These are phyloP conservation scores for Noctua comes DNA, from an alignment of 2,888 invertebrate genomes.

Conservation along the genomic window DNA sequence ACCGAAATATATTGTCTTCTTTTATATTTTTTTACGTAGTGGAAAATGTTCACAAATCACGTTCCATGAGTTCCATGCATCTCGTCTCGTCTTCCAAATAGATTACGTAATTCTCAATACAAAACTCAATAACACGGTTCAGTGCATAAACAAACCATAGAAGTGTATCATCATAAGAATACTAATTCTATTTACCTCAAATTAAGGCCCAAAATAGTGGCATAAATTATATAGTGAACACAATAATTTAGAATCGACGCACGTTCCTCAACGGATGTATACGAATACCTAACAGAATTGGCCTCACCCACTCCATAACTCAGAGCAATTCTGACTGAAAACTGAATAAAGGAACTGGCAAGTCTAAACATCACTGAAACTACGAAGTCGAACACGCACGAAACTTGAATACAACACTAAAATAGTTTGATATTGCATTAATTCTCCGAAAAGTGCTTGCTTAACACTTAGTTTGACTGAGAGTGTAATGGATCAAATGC, in stretches of 20 bases:
- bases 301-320: constrained; percentile 80
- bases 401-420: constrained; percentile 63
- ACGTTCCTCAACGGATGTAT: constrained; percentile 86
- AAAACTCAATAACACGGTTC: constrained; percentile 15
- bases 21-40: constrained; percentile 31
- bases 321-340: constrained; percentile 81
- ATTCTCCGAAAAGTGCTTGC: constrained; percentile 48
- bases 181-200: constrained; percentile 42
- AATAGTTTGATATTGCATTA: constrained; percentile 64
- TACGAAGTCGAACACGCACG: constrained; percentile 63
- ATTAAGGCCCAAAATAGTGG: constrained; percentile 55
- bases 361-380: constrained; percentile 78
- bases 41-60: neutral
- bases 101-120: constrained; percentile 24
- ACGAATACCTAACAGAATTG: constrained; percentile 82
- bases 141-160: constrained; percentile 23
- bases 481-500: constrained; percentile 24
- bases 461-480: constrained; percentile 33
- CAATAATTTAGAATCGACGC: constrained; percentile 80
- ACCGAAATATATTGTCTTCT: constrained; percentile 2
- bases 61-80: constrained; percentile 17
- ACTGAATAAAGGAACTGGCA: constrained; percentile 81
- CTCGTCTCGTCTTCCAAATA: neutral
- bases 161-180: constrained; percentile 33
- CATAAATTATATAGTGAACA: constrained; percentile 72